Base-by-base conservation (phyloP, 2,113 vertebrate genomes). In the Gobius niger region DNA sequence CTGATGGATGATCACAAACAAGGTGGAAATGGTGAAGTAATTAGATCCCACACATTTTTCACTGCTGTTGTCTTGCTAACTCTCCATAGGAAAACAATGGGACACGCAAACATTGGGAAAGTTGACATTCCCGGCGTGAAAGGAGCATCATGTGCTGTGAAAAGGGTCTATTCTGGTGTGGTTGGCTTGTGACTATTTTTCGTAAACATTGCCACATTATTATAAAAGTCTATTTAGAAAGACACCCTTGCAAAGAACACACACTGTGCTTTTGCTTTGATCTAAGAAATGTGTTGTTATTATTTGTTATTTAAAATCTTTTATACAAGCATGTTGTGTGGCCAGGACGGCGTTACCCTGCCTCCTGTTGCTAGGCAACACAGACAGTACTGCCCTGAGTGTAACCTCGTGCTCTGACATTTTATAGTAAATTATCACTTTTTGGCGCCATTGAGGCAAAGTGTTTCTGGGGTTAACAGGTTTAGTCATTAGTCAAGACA, bases 391-490 rank as follows among this genome's bases (percentile, higher is more conserved):
- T 57, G 54, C 24, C 54, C 54, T 57, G 19, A 13, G 6, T 40
- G 54, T 57, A 57, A 57, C 54, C 54, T 57, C 54, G 40, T 34
- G 34, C 7, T 10, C 54, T 40, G 53, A 34, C 53, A 56, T 56
- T 56, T 56, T 56, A 56, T 34, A 34, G 53, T 56, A 57, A 57
- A 57, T 57, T 24, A 57, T 57, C 24, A 14, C 54, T 57, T 57
- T 57, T 40, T 40, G 40, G 6, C 54, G 34, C 54, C 24, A 40
- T 57, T 40, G 24, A 57, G 54, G 12, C 24, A 57, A 57, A 57
- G 19, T 40, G 54, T 57, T 40, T 57, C 54, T 57, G 19, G 54
- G 54, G 54, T 24, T 57, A 57, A 57, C 54, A 57, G 24, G 54
- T 40, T 56, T 14, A 57, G 54, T 13, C 24, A 57, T 57, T 57